A percentile compares a stretch with the other conserved stretches of the same genome.
phyloP scores from a whole-genome alignment of 2,797 vertebrate genomes.

The Neoniphon sammara region DNA sequence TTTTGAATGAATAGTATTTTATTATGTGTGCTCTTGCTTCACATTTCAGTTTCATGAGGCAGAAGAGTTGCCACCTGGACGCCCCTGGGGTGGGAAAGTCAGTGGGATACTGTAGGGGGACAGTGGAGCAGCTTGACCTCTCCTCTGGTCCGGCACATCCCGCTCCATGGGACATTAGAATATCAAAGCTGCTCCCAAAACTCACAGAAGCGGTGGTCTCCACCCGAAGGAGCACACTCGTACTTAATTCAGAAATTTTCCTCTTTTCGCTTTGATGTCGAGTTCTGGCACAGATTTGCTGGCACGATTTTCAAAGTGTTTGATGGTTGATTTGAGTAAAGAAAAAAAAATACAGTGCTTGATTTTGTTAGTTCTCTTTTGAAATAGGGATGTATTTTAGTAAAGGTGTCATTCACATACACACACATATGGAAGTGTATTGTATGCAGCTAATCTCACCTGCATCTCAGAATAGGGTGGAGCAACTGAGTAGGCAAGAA shows the following conservation, averaged over 20 bases:
- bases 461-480: conserved; percentile 3
- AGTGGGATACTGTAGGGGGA: conserved; percentile 33
- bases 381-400: conserved; percentile 28
- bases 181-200: conserved; percentile 74
- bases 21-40: too few species aligned
- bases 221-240: conserved; percentile 56
- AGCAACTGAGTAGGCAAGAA: conserved; percentile 9
- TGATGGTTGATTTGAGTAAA: conserved; percentile 65
- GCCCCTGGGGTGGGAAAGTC: conserved; percentile 35
- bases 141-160: conserved; percentile 54
- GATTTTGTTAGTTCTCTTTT: conserved; percentile 43
- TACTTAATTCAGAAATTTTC: conserved; percentile 55
- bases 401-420: conserved; percentile 28
- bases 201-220: conserved; percentile 70
- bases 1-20: too few species aligned
- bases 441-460: conserved; percentile 1
- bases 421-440: conserved; percentile 19
- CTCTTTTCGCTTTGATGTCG: conserved; percentile 66
- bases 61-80: conserved; percentile 33
- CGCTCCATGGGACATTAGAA: conserved; percentile 67
- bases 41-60: conserved; percentile 3
- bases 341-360: conserved; percentile 20
- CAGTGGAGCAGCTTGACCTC: conserved; percentile 42
- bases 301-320: conserved; percentile 52
- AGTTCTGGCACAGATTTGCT: conserved; percentile 47